Evolutionary conservation across 2,888 invertebrate genomes (phyloP).

Genomic region (Perithous albicinctus): DNA sequence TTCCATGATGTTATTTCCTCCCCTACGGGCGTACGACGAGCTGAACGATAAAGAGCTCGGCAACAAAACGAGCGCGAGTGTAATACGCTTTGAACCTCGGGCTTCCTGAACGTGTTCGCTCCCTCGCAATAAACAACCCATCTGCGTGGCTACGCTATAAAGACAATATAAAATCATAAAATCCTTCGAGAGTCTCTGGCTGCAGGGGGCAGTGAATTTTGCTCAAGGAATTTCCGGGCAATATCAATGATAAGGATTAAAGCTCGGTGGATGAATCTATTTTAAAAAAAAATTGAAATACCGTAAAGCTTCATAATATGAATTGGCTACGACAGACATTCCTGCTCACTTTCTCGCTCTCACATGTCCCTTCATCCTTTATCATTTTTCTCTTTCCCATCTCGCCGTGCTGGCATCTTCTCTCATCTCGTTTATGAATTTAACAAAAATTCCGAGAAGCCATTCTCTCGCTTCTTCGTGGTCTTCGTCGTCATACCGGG

Average conservation of each 20-base stretch:
- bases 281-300: conserved; percentile 16
- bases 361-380: conserved; percentile 12
- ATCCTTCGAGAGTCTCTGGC: conserved; percentile 3
- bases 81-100: neutral
- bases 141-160: conserved; percentile 27
- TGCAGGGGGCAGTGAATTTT: conserved; percentile 7
- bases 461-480: conserved; percentile 54
- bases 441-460: conserved; percentile 71
- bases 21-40: conserved; percentile 37
- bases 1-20: conserved; percentile 64
- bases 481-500: conserved; percentile 53
- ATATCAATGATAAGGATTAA: conserved; percentile 9
- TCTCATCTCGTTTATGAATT: conserved; percentile 66
- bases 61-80: conserved; percentile 17
- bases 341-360: neutral
- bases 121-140: conserved; percentile 37
- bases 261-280: neutral
- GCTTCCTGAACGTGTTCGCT: conserved; percentile 24
- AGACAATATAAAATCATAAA: conserved; percentile 62
- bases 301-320: conserved; percentile 33
- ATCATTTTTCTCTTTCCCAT: conserved; percentile 50
- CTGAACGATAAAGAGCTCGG: conserved; percentile 47
- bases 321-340: conserved; percentile 5
- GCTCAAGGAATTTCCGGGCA: conserved; percentile 48
- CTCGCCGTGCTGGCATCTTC: conserved; percentile 34